A percentile compares a stretch with the other conserved stretches of the same genome.
Conservation (phyloP, 2,888 invertebrate genomes). For the Pardosa pseudoannulata region DNA sequence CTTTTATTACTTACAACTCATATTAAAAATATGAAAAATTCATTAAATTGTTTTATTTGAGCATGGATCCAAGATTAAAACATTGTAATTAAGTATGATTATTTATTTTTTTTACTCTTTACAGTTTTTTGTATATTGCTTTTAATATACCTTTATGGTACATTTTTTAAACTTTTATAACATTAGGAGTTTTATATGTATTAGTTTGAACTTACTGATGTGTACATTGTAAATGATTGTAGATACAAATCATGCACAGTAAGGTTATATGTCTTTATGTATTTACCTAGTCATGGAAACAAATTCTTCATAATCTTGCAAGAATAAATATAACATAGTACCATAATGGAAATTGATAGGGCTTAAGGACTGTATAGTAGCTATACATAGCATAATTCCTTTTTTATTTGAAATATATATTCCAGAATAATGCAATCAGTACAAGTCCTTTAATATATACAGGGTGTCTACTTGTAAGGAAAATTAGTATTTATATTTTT, state of each 20-base stretch:
- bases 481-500: too few species aligned
- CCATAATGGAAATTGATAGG: too few species aligned
- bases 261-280: not conserved
- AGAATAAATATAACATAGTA: too few species aligned
- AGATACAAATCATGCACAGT: not conserved
- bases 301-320: not conserved
- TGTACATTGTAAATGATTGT: conserved; percentile 6
- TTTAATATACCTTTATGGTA: not conserved
- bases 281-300: not conserved
- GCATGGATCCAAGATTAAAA: not conserved
- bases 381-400: too few species aligned
- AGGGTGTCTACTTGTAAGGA: too few species aligned
- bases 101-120: not conserved
- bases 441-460: too few species aligned
- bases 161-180: not conserved
- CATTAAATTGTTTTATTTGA: too few species aligned
- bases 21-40: too few species aligned
- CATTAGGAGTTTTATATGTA: not conserved
- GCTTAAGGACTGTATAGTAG: too few species aligned
- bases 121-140: conserved; percentile 7
- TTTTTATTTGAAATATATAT: too few species aligned
- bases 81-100: not conserved
- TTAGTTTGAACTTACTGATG: not conserved
- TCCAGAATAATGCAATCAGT: too few species aligned
- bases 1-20: too few species aligned